These are phyloP conservation scores for Sceliomorpha sp. DNA, from an alignment of 2,888 invertebrate species.

Conservation along the genomic window DNA sequence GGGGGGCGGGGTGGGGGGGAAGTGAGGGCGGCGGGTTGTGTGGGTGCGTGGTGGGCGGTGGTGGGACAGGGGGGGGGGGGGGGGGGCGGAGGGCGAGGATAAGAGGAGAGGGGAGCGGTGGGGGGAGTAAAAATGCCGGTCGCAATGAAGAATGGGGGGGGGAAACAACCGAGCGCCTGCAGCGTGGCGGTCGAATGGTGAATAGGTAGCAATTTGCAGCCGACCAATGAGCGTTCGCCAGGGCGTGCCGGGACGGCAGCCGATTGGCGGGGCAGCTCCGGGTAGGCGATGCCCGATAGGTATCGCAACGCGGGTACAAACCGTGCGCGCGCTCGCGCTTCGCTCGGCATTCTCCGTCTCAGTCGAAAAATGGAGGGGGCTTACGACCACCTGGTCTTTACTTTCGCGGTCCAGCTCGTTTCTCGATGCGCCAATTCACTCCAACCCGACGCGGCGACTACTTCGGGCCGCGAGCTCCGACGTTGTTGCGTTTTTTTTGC, in stretches of 20 bases:
- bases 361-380: constrained; percentile 50
- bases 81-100: too few relatives aligned
- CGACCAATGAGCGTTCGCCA: constrained; percentile 63
- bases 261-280: constrained; percentile 38
- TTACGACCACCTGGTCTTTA: constrained; percentile 68
- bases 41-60: too few relatives aligned
- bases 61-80: too few relatives aligned
- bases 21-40: too few relatives aligned
- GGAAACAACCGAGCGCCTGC: constrained; percentile 73
- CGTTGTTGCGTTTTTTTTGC: too few relatives aligned
- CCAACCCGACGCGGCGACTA: constrained; percentile 64
- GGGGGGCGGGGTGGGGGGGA: too few relatives aligned
- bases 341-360: constrained; percentile 1
- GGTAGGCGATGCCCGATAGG: constrained; percentile 44
- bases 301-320: constrained; percentile 14
- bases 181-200: constrained; percentile 79
- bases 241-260: constrained; percentile 52
- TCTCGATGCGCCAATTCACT: constrained; percentile 65
- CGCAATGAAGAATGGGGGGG: too few relatives aligned
- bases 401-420: constrained; percentile 60
- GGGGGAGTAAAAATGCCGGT: too few relatives aligned
- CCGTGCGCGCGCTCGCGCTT: constrained; percentile 38
- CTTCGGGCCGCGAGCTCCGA: constrained; percentile 57
- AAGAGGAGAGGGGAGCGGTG: too few relatives aligned
- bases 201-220: constrained; percentile 78